Evolutionary conservation across 2,113 vertebrate genomes (phyloP).

Genomic region (Oncorhynchus kisutch): DNA sequence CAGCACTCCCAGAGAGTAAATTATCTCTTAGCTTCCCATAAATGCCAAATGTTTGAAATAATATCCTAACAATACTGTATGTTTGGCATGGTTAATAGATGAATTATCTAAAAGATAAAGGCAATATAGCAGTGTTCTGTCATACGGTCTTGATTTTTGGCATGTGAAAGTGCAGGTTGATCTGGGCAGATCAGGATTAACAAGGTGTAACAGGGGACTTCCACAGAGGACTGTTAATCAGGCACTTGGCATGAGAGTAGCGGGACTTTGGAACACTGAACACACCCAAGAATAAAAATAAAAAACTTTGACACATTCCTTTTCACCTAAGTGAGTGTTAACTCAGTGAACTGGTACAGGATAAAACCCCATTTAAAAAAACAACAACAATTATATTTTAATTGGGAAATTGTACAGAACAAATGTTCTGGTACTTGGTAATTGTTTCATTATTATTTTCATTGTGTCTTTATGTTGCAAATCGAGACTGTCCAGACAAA

Average conservation of each 20-base stretch:
- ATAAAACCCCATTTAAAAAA: background rate
- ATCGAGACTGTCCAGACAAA: too few relatives aligned
- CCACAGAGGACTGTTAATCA: background rate
- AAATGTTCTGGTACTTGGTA: too few relatives aligned
- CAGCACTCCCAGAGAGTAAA: background rate
- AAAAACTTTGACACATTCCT: background rate
- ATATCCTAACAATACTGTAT: background rate
- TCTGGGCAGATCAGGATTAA: background rate
- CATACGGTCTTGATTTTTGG: background rate
- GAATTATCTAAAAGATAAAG: background rate
- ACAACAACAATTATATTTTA: too few relatives aligned
- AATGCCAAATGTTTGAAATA: too few relatives aligned
- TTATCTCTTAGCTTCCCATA: background rate
- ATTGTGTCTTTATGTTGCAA: too few relatives aligned
- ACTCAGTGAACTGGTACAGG: background rate
- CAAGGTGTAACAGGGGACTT: background rate
- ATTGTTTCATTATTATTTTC: too few relatives aligned
- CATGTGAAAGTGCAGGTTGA: background rate
- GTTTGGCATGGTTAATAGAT: background rate
- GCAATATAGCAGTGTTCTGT: background rate
- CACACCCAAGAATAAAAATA: background rate
- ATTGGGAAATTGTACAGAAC: too few relatives aligned
- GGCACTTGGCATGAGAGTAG: background rate
- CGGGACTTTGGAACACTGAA: background rate
- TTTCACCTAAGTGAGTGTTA: background rate